A percentile compares a stretch with the other conserved stretches of the same genome.
Evolutionary conservation across 2,113 vertebrate species (phyloP).

Genomic region (Alaudala cheleensis): DNA sequence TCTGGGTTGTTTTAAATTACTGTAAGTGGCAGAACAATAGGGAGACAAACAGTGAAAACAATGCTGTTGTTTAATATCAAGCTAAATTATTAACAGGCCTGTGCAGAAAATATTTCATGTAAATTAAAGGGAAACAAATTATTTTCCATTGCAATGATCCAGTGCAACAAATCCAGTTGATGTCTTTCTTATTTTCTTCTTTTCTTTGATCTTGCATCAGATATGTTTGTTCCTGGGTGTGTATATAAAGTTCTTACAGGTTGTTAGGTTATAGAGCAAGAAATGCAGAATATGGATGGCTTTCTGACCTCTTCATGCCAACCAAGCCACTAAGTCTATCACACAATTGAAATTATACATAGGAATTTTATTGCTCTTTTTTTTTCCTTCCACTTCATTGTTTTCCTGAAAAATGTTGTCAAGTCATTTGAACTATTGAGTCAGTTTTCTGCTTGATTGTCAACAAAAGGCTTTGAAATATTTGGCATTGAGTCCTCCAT

Average conservation of each 20-base stretch:
- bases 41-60: conserved; percentile 38
- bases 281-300: not conserved
- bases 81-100: conserved; percentile 47
- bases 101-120: not conserved
- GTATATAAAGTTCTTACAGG: not conserved
- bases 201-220: not conserved
- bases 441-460: not conserved
- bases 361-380: not conserved
- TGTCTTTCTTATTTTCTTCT: not conserved
- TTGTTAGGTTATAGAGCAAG: not conserved
- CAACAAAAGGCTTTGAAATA: not conserved
- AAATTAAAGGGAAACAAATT: conserved; percentile 1
- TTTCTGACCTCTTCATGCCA: not conserved
- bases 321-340: not conserved
- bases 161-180: not conserved
- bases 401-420: not conserved
- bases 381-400: not conserved
- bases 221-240: not conserved
- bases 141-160: not conserved
- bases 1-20: conserved; percentile 7
- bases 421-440: not conserved
- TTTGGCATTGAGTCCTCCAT: not conserved
- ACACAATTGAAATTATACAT: not conserved
- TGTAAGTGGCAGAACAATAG: conserved; percentile 32
- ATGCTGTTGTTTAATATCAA: conserved; percentile 3